Base-by-base conservation (phyloP, 1,140 invertebrate species). In the Scaptomyza pallida region DNA sequence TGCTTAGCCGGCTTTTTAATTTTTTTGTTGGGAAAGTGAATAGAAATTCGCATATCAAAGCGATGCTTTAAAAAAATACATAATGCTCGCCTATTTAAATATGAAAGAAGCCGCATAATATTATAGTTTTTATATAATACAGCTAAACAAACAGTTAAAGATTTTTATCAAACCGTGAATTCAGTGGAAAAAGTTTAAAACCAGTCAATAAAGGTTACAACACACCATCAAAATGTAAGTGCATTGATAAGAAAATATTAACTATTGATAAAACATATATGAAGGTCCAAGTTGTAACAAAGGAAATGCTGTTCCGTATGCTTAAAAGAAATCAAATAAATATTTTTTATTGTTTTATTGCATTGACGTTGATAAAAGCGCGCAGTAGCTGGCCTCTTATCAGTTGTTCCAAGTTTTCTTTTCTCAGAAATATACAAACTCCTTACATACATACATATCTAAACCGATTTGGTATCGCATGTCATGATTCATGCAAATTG, bases 21-120 rank as follows among this genome's bases (percentile, higher is more conserved):
- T n/a, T n/a, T n/a, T n/a, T n/a, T n/a, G n/a, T n/a, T 48, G 60
- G 74, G 74, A 78, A 78, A 82, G 74, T 81, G 59, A 16, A 65
- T 69, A 57, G 21, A 48, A 65, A 83, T 75, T 78, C 47, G 80
- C 75, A 54, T 10, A 64, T 45, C 50, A 19, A 41, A 61, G 60
- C 56, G n/a, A 17, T 13, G 15, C 15, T 44, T 23, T 9, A 19
- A 65, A 62, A 65, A 62, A 75, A 73, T 54, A 35, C 23, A 19
- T 40, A 65, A 47, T 47, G 9, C 23, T 30, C 19, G 40, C 50
- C 45, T 19, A 81, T 86, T 81, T 69, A 62, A 70, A 30, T 68
- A 78, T 71, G 63, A 85, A 86, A 78, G 70, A 67, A 65, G 71
- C 55, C 23, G 12, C 40, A 70, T 70, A 78, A 48, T 35, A 33